phyloP scores from a whole-genome alignment of 1,140 invertebrate genomes.

The Drosophila murphyi region DNA sequence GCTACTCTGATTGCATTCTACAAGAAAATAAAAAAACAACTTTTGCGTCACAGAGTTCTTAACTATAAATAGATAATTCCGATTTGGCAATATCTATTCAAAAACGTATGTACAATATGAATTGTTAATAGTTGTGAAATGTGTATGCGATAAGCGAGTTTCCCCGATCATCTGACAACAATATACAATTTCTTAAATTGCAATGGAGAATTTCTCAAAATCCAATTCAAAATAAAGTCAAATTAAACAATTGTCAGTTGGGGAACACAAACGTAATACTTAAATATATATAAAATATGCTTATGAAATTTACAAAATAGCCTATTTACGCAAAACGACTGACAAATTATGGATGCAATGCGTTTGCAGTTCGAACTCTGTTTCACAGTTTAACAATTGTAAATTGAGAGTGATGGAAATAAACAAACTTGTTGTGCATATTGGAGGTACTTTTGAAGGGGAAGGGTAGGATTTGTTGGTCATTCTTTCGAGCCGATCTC shows the following conservation, averaged over 20 bases:
- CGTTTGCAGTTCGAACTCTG: constrained; percentile 18
- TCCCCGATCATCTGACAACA: constrained; percentile 6
- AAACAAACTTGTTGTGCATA: constrained; percentile 70
- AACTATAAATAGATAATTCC: constrained; percentile 2
- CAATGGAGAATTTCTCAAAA: too few species aligned
- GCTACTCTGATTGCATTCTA: constrained; percentile 31
- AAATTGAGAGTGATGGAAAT: constrained; percentile 41
- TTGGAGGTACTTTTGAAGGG: constrained; percentile 71
- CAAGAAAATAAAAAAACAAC: constrained; percentile 33
- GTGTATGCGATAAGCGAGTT: not conserved
- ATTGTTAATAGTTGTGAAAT: not conserved
- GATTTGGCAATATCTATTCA: not conserved
- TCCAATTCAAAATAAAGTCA: too few species aligned
- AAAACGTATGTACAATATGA: constrained; percentile 35
- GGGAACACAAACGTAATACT: not conserved
- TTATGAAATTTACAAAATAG: constrained; percentile 42
- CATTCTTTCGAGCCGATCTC: not conserved
- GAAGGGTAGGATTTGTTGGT: constrained; percentile 20
- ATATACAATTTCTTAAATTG: not conserved
- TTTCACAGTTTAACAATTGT: constrained; percentile 17
- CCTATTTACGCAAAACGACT: constrained; percentile 35
- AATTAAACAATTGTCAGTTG: not conserved
- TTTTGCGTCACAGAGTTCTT: constrained; percentile 18
- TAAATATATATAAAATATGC: constrained; percentile 13
- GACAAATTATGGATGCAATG: not conserved